A percentile compares a stretch with the other conserved stretches of the same genome.
These are phyloP conservation scores for Phainopepla nitens DNA, from an alignment of 2,113 vertebrate genomes.

Conservation along the genomic window DNA sequence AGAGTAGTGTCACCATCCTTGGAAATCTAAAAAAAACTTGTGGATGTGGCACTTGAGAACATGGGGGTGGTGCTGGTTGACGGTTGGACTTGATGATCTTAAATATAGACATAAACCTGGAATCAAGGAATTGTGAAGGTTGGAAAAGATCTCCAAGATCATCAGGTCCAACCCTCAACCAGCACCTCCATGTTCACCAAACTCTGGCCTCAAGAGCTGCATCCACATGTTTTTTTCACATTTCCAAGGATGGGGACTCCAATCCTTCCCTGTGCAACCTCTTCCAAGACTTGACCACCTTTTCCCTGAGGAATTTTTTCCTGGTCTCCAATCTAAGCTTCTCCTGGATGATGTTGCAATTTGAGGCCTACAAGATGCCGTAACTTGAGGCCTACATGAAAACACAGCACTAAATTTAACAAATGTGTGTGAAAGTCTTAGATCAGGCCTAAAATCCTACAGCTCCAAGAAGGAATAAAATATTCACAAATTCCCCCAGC, in stretches of 20 bases:
- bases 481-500: not conserved
- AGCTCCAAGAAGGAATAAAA: not conserved
- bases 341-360: not conserved
- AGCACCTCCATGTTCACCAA: not conserved
- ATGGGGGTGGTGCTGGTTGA: not conserved
- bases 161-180: not conserved
- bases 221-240: not conserved
- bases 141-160: not conserved
- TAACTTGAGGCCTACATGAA: not conserved
- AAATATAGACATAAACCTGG: accelerated
- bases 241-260: not conserved
- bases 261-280: too few species aligned
- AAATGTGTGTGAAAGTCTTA: accelerated
- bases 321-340: too few species aligned
- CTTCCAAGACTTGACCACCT: not conserved
- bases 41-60: not conserved
- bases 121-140: not conserved
- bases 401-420: accelerated
- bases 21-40: not conserved
- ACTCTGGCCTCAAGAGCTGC: not conserved
- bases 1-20: not conserved
- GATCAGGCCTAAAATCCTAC: accelerated
- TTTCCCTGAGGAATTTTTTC: not conserved
- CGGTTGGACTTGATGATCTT: not conserved
- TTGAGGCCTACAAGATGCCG: not conserved